Conservation (phyloP, 2,888 invertebrate genomes). For the Eupithecia subfuscata region DNA sequence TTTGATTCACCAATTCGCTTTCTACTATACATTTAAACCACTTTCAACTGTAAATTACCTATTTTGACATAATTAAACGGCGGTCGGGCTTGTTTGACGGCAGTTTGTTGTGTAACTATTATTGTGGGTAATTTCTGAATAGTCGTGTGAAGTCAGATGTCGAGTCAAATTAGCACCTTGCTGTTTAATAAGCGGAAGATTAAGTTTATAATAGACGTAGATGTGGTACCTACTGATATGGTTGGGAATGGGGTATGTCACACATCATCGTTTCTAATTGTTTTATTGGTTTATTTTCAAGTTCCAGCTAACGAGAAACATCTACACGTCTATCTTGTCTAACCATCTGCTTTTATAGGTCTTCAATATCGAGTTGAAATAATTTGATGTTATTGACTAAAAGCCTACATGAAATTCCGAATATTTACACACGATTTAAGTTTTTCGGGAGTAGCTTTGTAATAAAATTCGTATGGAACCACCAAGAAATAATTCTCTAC, state of each 20-base stretch:
- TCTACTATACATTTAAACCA: constrained; percentile 42
- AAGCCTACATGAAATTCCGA: neutral
- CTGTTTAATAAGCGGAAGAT: neutral
- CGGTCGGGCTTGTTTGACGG: constrained; percentile 38
- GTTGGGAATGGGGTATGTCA: neutral
- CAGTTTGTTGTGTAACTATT: constrained; percentile 29
- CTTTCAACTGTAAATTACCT: constrained; percentile 25
- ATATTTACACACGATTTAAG: neutral
- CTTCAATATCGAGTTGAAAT: neutral
- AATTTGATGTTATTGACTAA: neutral
- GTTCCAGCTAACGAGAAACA: neutral
- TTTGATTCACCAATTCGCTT: constrained; percentile 44
- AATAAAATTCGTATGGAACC: neutral
- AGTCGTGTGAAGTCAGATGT: constrained; percentile 16
- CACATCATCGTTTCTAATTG: neutral
- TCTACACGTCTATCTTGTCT: neutral
- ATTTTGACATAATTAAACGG: constrained; percentile 50
- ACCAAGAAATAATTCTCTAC: neutral
- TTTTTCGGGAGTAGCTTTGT: neutral
- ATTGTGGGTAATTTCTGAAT: constrained; percentile 20
- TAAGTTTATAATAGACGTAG: neutral
- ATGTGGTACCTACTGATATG: neutral
- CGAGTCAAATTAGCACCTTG: constrained; percentile 8
- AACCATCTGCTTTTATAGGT: neutral
- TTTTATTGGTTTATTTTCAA: neutral